phyloP scores from a whole-genome alignment of 2,888 invertebrate species.

The Drosophila stalkeri region DNA sequence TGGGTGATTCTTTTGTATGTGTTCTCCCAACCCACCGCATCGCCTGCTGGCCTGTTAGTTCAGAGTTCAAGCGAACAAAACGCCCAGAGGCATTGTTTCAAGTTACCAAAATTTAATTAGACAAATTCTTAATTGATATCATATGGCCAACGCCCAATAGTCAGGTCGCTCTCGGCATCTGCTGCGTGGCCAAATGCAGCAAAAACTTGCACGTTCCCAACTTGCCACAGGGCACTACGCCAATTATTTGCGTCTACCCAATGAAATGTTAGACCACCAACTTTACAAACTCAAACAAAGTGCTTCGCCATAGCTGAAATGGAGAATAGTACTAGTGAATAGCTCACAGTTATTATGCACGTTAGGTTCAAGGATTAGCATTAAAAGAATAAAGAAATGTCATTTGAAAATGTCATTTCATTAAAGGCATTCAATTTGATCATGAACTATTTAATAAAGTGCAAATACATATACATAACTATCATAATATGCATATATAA shows the following conservation, averaged over 20 bases:
- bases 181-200: slow-evolving; percentile 33
- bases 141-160: slow-evolving; percentile 73
- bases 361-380: not conserved
- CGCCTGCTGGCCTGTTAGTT: slow-evolving; percentile 22
- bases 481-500: no score
- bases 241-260: slow-evolving; percentile 43
- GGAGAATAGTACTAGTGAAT: no score
- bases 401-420: not conserved
- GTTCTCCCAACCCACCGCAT: not conserved
- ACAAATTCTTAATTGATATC: slow-evolving; percentile 82
- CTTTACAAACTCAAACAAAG: slow-evolving; percentile 13
- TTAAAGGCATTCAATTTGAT: not conserved
- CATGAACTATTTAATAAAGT: no score
- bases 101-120: slow-evolving; percentile 80
- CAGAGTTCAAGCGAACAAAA: slow-evolving; percentile 69
- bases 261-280: slow-evolving; percentile 18
- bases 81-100: slow-evolving; percentile 70
- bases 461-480: no score
- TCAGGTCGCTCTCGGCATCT: slow-evolving; percentile 28
- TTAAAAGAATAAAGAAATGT: not conserved
- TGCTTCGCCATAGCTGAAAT: not conserved
- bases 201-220: slow-evolving; percentile 52
- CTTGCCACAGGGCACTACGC: slow-evolving; percentile 41
- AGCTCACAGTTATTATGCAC: not conserved
- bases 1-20: slow-evolving; percentile 54